Base-by-base conservation (phyloP, 2,797 vertebrate species). In the Cossypha polioptera region DNA sequence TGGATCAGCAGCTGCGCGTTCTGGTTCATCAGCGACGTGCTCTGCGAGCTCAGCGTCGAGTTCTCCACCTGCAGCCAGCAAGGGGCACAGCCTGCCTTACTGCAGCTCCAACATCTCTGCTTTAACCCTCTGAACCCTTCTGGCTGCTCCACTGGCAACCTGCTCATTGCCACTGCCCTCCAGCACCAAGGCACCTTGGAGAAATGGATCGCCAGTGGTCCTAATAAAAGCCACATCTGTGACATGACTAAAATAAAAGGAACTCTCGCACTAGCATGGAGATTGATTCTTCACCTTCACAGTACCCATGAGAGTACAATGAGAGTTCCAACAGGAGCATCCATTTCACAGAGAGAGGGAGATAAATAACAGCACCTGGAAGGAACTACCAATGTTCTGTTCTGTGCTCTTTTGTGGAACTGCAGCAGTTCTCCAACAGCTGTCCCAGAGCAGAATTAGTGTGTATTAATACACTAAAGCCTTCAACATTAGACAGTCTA, bases 1-100 rank as follows among this genome's bases (percentile, higher is more conserved):
- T 99, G 99, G 87, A 98, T 98, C 97, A 99, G 98, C 88, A 99
- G 98, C 91, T 99, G 99, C n/a, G 99, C 98, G 9, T 99, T 99
- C 97, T 99, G 99, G 75, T 99, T 98, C 98, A 99, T 99, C 74
- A 99, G 98, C 25, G 99, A 98, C 1, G 98, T 98, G 65, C 99
- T 98, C 96, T 99, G 99, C 0, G 99, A 99, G 97, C 98, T 99
- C 92, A 99, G 98, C 5, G 99, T 99, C 28, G 99, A 99, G 95
- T 99, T 99, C 96, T 99, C 99, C 88, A 99, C 99, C 99, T 99
- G 90, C 25, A 91, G 91, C 51, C 92, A 86, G 10, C 45, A 55
- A 73, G 7, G 18, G 40, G 50, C 16, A 20, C 2, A 7, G 28
- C 5, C 47, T 7, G 19, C 0, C 15, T 51, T 57, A 42, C 3